Conservation (phyloP, 2,888 invertebrate species). For the Nysson spinosus region DNA sequence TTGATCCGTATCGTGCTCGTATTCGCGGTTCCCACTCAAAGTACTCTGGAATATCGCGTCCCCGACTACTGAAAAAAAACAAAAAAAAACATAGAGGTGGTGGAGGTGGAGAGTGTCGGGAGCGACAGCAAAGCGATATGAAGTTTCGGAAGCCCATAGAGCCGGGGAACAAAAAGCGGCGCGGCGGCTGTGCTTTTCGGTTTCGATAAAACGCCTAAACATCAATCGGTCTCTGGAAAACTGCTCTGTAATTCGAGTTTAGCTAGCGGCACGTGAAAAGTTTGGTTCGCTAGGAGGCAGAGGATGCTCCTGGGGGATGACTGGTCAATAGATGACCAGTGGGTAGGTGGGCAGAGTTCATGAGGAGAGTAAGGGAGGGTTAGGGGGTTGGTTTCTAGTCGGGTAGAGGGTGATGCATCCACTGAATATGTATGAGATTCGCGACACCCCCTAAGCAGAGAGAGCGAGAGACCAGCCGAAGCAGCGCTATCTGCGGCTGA, state of each 20-base stretch:
- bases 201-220: slow-evolving; percentile 74
- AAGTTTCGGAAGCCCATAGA: too few relatives aligned
- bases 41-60: too few relatives aligned
- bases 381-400: slow-evolving; percentile 43
- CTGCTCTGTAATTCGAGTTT: slow-evolving; percentile 75
- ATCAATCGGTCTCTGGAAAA: slow-evolving; percentile 76
- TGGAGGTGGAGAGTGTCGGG: too few relatives aligned
- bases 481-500: slow-evolving; percentile 77
- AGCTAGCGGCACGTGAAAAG: slow-evolving; percentile 62
- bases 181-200: slow-evolving; percentile 66
- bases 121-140: too few relatives aligned
- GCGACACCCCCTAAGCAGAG: slow-evolving; percentile 76
- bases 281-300: slow-evolving; percentile 66
- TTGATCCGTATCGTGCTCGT: too few relatives aligned
- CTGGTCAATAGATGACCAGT: slow-evolving; percentile 71
- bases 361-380: slow-evolving; percentile 8
- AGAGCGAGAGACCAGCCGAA: slow-evolving; percentile 67
- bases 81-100: too few relatives aligned
- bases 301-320: slow-evolving; percentile 30
- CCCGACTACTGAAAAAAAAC: too few relatives aligned
- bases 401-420: slow-evolving; percentile 80
- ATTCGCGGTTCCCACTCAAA: too few relatives aligned
- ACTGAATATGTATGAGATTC: slow-evolving; percentile 83
- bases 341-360: slow-evolving; percentile 51
- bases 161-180: too few relatives aligned